phyloP scores from a whole-genome alignment of 2,888 invertebrate species.

The Drosophila borealis region DNA sequence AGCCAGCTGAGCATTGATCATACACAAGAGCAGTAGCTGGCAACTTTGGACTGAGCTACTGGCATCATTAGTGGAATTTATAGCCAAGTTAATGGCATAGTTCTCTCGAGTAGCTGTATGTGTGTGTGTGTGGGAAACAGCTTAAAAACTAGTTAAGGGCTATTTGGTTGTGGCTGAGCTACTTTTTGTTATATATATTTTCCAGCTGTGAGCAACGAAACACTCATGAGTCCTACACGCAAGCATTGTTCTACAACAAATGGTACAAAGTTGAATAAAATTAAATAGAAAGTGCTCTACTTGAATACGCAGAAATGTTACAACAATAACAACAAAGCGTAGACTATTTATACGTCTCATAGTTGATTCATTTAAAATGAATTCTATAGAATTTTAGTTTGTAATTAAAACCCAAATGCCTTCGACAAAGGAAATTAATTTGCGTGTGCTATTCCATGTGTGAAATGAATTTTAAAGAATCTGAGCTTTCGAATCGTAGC shows the following conservation, averaged over 20 bases:
- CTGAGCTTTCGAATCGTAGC: neutral
- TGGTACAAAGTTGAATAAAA: neutral
- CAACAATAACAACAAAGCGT: too few relatives aligned
- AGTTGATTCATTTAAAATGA: too few relatives aligned
- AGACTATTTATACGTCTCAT: too few relatives aligned
- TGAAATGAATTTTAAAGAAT: neutral
- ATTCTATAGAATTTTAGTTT: too few relatives aligned
- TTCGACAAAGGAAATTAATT: too few relatives aligned
- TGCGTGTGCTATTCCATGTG: too few relatives aligned
- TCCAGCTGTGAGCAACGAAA: neutral
- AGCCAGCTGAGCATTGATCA: slow-evolving; percentile 41
- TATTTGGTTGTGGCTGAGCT: slow-evolving; percentile 16
- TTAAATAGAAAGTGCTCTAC: neutral
- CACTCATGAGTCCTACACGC: neutral
- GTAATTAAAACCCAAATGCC: too few relatives aligned
- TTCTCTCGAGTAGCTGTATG: slow-evolving; percentile 33
- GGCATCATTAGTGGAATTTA: slow-evolving; percentile 67
- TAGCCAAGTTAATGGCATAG: slow-evolving; percentile 64
- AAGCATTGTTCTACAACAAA: slow-evolving; percentile 1
- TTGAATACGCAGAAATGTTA: neutral
- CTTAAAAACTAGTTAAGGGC: slow-evolving; percentile 41
- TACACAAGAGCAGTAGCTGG: slow-evolving; percentile 20
- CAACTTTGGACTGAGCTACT: slow-evolving; percentile 18
- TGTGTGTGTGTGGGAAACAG: slow-evolving; percentile 27
- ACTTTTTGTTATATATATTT: slow-evolving; percentile 1